These are phyloP conservation scores for Sebastes itinus DNA, from an alignment of 2,797 vertebrate genomes.

Conservation along the genomic window DNA sequence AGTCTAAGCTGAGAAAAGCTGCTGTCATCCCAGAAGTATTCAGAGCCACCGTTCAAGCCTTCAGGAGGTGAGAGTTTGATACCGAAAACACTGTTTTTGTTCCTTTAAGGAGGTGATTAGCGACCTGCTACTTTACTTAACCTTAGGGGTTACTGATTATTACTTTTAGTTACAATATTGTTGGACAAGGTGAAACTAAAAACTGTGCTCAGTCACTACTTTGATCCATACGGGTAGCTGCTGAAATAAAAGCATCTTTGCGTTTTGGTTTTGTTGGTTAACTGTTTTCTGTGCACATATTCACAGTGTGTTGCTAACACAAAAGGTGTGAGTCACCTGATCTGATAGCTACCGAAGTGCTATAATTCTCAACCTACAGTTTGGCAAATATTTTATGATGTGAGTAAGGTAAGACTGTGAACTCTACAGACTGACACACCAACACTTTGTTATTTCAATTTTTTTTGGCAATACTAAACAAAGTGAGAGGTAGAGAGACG, in stretches of 20 bases:
- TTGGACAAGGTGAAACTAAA: neutral
- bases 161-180: slow-evolving; percentile 8
- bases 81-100: neutral
- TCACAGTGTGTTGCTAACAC: slow-evolving; percentile 48
- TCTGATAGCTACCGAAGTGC: slow-evolving; percentile 50
- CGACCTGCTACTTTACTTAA: slow-evolving; percentile 2
- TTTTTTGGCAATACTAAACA: slow-evolving; percentile 55
- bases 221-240: neutral
- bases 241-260: slow-evolving; percentile 6
- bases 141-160: neutral
- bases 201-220: neutral
- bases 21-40: neutral
- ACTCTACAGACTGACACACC: slow-evolving; percentile 3
- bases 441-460: slow-evolving; percentile 22
- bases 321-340: slow-evolving; percentile 45
- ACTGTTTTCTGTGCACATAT: slow-evolving; percentile 38
- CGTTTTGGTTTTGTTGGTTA: neutral
- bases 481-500: slow-evolving; percentile 77
- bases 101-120: slow-evolving; percentile 1
- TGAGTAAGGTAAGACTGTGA: slow-evolving; percentile 48
- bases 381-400: slow-evolving; percentile 29
- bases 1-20: neutral
- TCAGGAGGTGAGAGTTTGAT: slow-evolving; percentile 16
- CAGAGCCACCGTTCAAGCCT: neutral
- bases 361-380: slow-evolving; percentile 29